Evolutionary conservation across 2,113 vertebrate species (phyloP).

Genomic region (Nestor notabilis): DNA sequence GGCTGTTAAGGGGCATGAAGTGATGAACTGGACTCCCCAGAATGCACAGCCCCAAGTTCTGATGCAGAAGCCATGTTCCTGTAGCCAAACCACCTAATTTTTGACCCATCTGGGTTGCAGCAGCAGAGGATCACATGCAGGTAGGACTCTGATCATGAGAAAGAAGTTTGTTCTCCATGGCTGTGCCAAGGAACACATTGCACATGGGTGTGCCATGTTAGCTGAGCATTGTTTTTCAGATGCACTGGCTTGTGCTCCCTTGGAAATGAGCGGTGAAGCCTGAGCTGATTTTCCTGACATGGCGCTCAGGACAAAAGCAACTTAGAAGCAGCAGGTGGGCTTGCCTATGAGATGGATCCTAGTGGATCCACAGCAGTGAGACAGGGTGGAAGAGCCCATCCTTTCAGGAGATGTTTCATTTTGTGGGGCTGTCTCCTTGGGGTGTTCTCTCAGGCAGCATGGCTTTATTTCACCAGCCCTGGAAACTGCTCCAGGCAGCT

Average conservation of each 20-base stretch:
- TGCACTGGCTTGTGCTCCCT: neutral
- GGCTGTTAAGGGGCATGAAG: accelerated
- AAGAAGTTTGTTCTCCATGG: neutral
- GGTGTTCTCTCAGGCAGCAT: neutral
- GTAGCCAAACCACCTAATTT: neutral
- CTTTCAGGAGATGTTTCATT: neutral
- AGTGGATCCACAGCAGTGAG: neutral
- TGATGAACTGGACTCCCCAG: accelerated
- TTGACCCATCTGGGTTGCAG: neutral
- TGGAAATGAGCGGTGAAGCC: neutral
- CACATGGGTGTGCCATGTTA: neutral
- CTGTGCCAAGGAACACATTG: neutral
- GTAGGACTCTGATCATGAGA: neutral
- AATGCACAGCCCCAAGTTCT: neutral
- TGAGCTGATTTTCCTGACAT: neutral
- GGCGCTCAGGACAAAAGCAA: neutral
- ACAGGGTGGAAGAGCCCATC: neutral
- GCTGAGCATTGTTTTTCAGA: neutral
- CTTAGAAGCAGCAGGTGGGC: neutral
- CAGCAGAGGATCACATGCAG: neutral
- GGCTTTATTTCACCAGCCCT: neutral
- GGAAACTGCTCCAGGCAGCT: neutral
- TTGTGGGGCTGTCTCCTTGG: neutral
- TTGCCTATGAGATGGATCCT: neutral
- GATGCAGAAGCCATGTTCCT: neutral